phyloP scores from a whole-genome alignment of 2,888 invertebrate species.

The Nephrotoma appendiculata region DNA sequence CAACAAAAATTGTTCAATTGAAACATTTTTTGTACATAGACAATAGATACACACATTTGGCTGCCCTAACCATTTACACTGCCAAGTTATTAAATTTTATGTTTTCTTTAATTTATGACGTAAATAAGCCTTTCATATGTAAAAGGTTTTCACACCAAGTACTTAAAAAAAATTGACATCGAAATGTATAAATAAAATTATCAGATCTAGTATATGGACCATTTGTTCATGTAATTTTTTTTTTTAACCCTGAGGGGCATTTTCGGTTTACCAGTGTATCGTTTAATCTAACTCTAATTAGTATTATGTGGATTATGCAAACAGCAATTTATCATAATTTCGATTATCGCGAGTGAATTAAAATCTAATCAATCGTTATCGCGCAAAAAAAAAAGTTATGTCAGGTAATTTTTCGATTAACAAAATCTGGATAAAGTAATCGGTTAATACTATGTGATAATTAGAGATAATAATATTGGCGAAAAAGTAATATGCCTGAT shows the following conservation, averaged over 20 bases:
- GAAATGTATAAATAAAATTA: background rate
- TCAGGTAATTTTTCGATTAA: background rate
- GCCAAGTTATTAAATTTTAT: background rate
- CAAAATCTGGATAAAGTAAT: too few species aligned
- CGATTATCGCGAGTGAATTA: background rate
- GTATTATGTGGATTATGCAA: background rate
- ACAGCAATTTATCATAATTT: too few species aligned
- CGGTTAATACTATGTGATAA: too few species aligned
- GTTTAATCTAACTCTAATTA: background rate
- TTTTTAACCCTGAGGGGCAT: background rate
- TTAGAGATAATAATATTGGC: too few species aligned
- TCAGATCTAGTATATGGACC: background rate
- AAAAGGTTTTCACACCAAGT: background rate
- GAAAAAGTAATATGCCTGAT: too few species aligned
- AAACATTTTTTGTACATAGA: background rate
- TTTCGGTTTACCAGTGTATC: background rate
- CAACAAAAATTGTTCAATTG: background rate
- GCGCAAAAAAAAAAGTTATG: background rate
- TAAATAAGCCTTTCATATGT: background rate
- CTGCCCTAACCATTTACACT: background rate
- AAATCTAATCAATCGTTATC: background rate
- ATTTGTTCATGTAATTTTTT: background rate
- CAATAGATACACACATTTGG: background rate
- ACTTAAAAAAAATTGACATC: background rate
- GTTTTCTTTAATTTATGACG: background rate